Evolutionary conservation across 2,888 invertebrate genomes (phyloP).

Genomic region (Phortica magna): DNA sequence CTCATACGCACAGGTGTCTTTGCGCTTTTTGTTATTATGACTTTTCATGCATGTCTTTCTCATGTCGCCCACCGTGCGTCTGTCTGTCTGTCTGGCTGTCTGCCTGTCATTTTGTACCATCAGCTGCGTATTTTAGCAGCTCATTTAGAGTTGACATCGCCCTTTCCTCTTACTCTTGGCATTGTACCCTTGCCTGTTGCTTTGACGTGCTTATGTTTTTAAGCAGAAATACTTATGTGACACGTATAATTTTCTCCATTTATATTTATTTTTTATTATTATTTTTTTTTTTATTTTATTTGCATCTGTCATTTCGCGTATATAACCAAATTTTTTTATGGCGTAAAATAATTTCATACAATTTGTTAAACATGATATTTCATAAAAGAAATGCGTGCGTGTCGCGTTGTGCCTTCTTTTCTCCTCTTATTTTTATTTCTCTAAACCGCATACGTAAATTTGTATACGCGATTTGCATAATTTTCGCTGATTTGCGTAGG

Average conservation of each 20-base stretch:
- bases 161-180: neutral
- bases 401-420: neutral
- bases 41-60: neutral
- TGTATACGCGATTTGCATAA: constrained; percentile 15
- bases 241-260: too few relatives aligned
- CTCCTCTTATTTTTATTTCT: neutral
- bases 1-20: constrained; percentile 56
- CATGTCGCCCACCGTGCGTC: constrained; percentile 21
- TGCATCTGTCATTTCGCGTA: neutral
- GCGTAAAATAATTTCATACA: constrained; percentile 2
- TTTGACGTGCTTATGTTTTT: neutral
- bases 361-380: neutral
- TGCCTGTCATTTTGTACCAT: constrained; percentile 32
- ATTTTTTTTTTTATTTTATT: constrained; percentile 5
- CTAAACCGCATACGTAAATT: constrained; percentile 15
- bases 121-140: neutral
- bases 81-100: constrained; percentile 40
- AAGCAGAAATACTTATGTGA: too few relatives aligned
- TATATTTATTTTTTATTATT: neutral
- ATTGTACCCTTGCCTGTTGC: neutral
- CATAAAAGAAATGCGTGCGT: neutral
- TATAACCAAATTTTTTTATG: constrained; percentile 17
- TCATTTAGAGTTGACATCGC: neutral
- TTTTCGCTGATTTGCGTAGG: neutral
- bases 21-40: constrained; percentile 16